Evolutionary conservation across 2,888 invertebrate genomes (phyloP).

Genomic region (Tenodera sinensis): DNA sequence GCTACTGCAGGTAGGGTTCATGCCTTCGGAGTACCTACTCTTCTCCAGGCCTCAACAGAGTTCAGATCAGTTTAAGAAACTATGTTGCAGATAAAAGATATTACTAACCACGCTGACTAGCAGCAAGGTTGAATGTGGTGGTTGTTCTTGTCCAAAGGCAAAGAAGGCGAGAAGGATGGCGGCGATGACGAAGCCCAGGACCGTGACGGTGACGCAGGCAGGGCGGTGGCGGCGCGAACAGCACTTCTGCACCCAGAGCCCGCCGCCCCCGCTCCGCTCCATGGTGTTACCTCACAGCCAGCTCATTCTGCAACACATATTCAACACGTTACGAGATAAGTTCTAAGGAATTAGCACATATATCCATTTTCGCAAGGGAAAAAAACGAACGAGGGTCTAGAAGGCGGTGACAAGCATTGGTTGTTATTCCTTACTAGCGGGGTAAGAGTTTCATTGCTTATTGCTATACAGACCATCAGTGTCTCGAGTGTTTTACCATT

Average conservation of each 20-base stretch:
- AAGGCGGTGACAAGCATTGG: too few species aligned
- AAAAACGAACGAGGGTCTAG: too few species aligned
- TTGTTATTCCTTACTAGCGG: too few species aligned
- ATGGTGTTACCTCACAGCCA: neutral
- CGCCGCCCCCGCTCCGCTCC: neutral
- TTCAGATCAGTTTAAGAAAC: too few species aligned
- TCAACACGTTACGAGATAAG: neutral
- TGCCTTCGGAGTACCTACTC: too few species aligned
- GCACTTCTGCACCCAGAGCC: neutral
- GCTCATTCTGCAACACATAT: neutral
- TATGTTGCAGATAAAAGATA: neutral
- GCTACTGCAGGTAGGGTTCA: too few species aligned
- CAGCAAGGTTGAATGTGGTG: slow-evolving; percentile 19
- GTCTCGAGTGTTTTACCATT: too few species aligned
- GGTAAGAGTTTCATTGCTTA: too few species aligned
- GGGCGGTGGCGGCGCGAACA: slow-evolving; percentile 23
- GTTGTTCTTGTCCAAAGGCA: slow-evolving; percentile 26
- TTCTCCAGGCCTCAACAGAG: too few species aligned
- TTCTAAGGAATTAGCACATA: neutral
- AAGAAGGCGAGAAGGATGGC: slow-evolving; percentile 27
- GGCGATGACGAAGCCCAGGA: slow-evolving; percentile 25
- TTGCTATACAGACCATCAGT: too few species aligned
- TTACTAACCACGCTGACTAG: slow-evolving; percentile 30
- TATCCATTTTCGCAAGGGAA: too few species aligned
- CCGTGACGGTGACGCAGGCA: slow-evolving; percentile 25